phyloP scores from a whole-genome alignment of 2,113 vertebrate species.

The Struthio camelus region DNA sequence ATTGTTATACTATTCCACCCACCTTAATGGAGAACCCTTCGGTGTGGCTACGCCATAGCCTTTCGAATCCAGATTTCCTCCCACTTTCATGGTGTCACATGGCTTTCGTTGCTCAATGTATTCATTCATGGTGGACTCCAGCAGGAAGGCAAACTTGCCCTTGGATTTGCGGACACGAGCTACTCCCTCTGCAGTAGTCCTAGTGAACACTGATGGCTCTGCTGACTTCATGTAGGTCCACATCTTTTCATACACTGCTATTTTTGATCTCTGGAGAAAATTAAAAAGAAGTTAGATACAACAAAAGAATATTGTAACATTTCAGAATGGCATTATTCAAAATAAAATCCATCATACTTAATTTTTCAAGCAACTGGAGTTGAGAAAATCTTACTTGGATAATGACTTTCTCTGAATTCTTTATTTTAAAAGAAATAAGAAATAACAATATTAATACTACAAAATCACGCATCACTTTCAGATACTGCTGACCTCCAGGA shows the following conservation, averaged over 20 bases:
- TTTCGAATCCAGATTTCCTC: slow-evolving; percentile 99
- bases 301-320: slow-evolving; percentile 4
- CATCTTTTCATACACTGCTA: slow-evolving; percentile 99
- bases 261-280: slow-evolving; percentile 96
- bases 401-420: background rate
- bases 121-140: slow-evolving; percentile 99
- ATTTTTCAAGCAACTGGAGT: background rate
- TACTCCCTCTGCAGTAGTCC: slow-evolving; percentile 96
- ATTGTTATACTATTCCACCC: slow-evolving; percentile 99
- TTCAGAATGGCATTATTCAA: background rate
- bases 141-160: slow-evolving; percentile 98
- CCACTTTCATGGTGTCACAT: slow-evolving; percentile 99
- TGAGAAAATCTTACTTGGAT: background rate
- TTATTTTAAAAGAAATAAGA: background rate
- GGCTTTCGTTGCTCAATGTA: slow-evolving; percentile 99
- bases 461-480: background rate
- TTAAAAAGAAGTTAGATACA: slow-evolving; percentile 73
- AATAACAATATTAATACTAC: background rate
- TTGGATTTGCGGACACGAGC: slow-evolving; percentile 98
- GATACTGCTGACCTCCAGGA: background rate
- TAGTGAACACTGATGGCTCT: slow-evolving; percentile 96
- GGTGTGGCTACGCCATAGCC: slow-evolving; percentile 98
- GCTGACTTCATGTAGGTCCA: slow-evolving; percentile 99
- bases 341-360: background rate
- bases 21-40: slow-evolving; percentile 99